phyloP scores from a whole-genome alignment of 1,140 invertebrate genomes.

The Papilio aristodemus region DNA sequence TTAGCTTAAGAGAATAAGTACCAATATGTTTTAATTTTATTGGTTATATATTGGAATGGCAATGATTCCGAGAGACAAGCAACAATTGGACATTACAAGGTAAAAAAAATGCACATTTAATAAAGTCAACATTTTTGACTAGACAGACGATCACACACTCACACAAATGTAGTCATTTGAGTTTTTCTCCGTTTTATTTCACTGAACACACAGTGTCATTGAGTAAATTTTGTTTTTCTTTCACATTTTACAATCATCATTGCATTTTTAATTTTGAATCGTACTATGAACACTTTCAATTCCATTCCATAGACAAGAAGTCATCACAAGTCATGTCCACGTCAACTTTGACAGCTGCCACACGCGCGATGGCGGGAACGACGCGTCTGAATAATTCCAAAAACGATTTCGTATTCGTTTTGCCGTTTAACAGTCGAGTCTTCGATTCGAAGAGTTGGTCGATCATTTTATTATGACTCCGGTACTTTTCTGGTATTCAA shows the following conservation, averaged over 20 bases:
- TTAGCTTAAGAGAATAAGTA: constrained; percentile 28
- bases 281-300: not conserved
- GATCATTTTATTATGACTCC: constrained; percentile 67
- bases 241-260: not conserved
- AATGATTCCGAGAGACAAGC: constrained; percentile 17
- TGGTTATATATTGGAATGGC: constrained; percentile 27
- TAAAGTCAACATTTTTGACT: constrained; percentile 57
- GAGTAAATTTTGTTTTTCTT: not conserved
- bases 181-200: not conserved
- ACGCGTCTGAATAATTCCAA: constrained; percentile 30
- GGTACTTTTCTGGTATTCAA: constrained; percentile 76
- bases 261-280: not conserved
- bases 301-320: constrained; percentile 11
- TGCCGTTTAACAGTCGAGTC: constrained; percentile 36
- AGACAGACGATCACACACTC: constrained; percentile 69
- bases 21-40: constrained; percentile 16
- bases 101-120: constrained; percentile 57
- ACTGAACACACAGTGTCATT: constrained; percentile 17
- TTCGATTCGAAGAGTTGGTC: constrained; percentile 18
- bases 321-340: not conserved
- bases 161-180: constrained; percentile 19
- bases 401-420: constrained; percentile 40
- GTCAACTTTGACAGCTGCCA: constrained; percentile 31
- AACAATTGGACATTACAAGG: constrained; percentile 15
- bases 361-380: constrained; percentile 2